phyloP scores from a whole-genome alignment of 2,888 invertebrate genomes.

The Lasioglossum malachurum region DNA sequence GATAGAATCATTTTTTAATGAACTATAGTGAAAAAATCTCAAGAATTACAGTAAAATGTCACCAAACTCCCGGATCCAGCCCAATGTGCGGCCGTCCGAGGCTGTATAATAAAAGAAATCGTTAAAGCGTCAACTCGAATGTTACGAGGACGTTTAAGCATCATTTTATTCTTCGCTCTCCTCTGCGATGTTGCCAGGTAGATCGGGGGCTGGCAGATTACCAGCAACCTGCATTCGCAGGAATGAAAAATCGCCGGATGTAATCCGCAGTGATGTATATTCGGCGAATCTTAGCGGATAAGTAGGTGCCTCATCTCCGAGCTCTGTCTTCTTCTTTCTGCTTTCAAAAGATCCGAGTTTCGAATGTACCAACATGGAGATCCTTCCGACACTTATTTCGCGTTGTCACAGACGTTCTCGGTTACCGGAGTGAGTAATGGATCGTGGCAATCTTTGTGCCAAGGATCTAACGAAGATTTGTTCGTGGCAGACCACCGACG shows the following conservation, averaged over 20 bases:
- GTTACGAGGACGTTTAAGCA: background rate
- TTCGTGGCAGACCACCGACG: constrained; percentile 40
- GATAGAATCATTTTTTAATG: too few relatives aligned
- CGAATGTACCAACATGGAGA: constrained; percentile 21
- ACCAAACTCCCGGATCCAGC: too few relatives aligned
- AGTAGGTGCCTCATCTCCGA: background rate
- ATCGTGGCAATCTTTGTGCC: constrained; percentile 36
- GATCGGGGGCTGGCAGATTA: background rate
- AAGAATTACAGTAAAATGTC: too few relatives aligned
- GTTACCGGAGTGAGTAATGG: constrained; percentile 56
- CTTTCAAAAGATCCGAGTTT: background rate
- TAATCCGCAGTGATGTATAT: constrained; percentile 33
- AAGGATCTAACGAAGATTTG: constrained; percentile 62
- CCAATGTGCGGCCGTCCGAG: too few relatives aligned
- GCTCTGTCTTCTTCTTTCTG: constrained; percentile 10
- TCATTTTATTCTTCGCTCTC: background rate
- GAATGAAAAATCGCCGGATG: constrained; percentile 29
- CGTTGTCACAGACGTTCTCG: constrained; percentile 17
- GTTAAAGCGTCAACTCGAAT: background rate
- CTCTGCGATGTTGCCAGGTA: background rate
- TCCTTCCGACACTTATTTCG: constrained; percentile 23
- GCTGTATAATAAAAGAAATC: too few relatives aligned
- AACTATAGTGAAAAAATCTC: too few relatives aligned
- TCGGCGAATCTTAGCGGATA: constrained; percentile 28
- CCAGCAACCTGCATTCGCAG: background rate